Conservation (phyloP, 1,140 invertebrate species). For the Aethina tumida region DNA sequence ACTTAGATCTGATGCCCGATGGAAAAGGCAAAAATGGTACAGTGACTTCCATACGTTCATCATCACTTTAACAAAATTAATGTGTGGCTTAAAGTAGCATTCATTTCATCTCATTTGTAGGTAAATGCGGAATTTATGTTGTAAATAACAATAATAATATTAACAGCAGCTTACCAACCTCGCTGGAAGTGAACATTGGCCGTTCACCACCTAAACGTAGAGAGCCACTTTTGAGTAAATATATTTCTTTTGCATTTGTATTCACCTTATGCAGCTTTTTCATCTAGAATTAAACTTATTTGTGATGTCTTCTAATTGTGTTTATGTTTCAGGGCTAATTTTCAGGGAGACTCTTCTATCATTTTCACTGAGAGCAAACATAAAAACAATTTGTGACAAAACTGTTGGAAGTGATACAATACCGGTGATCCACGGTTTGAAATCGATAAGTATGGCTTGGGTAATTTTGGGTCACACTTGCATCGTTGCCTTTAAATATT, state of each 20-base stretch:
- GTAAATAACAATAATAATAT: conserved; percentile 24
- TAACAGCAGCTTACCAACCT: conserved; percentile 3
- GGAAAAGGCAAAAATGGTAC: conserved; percentile 24
- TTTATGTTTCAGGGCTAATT: conserved; percentile 24
- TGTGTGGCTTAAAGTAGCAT: conserved; percentile 7
- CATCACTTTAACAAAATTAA: conserved; percentile 1
- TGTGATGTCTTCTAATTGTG: not conserved
- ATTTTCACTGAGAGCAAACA: conserved; percentile 65
- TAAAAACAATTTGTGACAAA: conserved; percentile 66
- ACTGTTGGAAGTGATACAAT: conserved; percentile 71
- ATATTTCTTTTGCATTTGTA: not conserved
- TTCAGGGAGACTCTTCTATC: conserved; percentile 57
- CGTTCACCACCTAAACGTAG: conserved; percentile 9
- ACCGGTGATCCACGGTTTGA: conserved; percentile 69
- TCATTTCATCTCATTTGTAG: conserved; percentile 14
- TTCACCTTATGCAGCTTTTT: not conserved
- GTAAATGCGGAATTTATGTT: conserved; percentile 24
- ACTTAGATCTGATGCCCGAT: conserved; percentile 25
- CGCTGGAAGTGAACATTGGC: conserved; percentile 6
- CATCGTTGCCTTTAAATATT: conserved; percentile 74
- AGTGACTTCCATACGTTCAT: conserved; percentile 2
- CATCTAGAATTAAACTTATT: not conserved
- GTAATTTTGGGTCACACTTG: conserved; percentile 86
- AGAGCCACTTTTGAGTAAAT: conserved; percentile 18
- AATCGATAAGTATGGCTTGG: conserved; percentile 84